Evolutionary conservation across 2,888 invertebrate genomes (phyloP), one percentile per base, ranked within the genome.

Genomic region (Xestia ashworthii): DNA sequence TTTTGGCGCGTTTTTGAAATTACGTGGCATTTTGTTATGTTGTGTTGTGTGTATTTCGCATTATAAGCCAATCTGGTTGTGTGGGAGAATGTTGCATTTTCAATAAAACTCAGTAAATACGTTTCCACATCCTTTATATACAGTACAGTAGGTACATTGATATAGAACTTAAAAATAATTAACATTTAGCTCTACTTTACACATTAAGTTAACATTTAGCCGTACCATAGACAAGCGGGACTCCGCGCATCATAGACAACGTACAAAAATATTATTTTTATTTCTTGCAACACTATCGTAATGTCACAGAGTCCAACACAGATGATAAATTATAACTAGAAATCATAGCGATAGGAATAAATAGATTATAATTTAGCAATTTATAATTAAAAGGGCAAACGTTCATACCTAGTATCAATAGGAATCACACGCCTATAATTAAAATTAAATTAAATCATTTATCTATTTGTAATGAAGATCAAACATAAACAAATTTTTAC

Each of bases 91-190:
- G 53, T 50, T 55, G 1, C 14, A 14, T 44, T 71, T 76, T 32
- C 19, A 84, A 81, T 85, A 87, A 89, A 90, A 90, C 83, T 74
- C 85, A 84, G 44, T 48, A 74, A 78, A 84, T 86, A 84, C 84
- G 50, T 90, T 93, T 94, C 89, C 95, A 94, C 93, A 90, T 95
- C 88, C 92, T 95, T 96, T 96, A 95, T 96, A 96, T 95, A 95
- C 95, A 95, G 88, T 92, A 94, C 92, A 93, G 83, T 65, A 65
- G 65, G 44, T 92, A 93, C 93, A 94, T 90, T 86, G 90, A 92
- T 92, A 93, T 84, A 91, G 85, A 87, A 90, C 95, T 96, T 96
- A 96, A 89, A 96, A 96, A 94, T 95, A 96, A 95, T 93, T 95
- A 96, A 96, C 96, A 95, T 95, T 95, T 93, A 94, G 86, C 85